phyloP scores from a whole-genome alignment of 2,888 invertebrate genomes.

The Synergus gifuensis region DNA sequence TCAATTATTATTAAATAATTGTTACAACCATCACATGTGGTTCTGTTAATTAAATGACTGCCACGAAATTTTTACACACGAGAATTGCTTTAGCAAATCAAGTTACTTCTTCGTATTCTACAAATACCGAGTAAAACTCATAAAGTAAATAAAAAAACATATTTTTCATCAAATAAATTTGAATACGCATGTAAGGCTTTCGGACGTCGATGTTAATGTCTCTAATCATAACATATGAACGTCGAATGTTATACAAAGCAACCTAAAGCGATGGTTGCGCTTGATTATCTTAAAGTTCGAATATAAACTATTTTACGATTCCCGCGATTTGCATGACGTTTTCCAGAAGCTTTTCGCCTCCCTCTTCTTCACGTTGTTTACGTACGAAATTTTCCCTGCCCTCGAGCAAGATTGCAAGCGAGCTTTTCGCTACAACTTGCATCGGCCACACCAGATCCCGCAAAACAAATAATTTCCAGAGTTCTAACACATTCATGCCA shows the following conservation, averaged over 20 bases:
- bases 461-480: constrained; percentile 40
- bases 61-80: too few species aligned
- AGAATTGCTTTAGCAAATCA: too few species aligned
- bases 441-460: constrained; percentile 21
- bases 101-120: neutral
- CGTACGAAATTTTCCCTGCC: constrained; percentile 45
- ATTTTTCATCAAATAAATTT: constrained; percentile 7
- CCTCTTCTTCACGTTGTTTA: constrained; percentile 48
- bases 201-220: neutral
- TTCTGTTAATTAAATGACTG: too few species aligned
- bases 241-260: neutral
- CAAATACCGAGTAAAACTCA: neutral
- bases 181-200: neutral
- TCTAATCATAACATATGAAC: constrained; percentile 19
- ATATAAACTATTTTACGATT: constrained; percentile 39
- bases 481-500: neutral
- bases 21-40: too few species aligned
- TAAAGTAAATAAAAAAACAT: neutral
- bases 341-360: constrained; percentile 44
- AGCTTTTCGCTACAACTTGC: constrained; percentile 20
- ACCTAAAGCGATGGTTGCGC: constrained; percentile 27
- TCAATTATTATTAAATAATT: too few species aligned
- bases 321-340: constrained; percentile 43
- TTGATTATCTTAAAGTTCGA: constrained; percentile 45
- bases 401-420: constrained; percentile 28